Conservation (phyloP, 2,888 invertebrate species). For the Holacanthella duospinosa region DNA sequence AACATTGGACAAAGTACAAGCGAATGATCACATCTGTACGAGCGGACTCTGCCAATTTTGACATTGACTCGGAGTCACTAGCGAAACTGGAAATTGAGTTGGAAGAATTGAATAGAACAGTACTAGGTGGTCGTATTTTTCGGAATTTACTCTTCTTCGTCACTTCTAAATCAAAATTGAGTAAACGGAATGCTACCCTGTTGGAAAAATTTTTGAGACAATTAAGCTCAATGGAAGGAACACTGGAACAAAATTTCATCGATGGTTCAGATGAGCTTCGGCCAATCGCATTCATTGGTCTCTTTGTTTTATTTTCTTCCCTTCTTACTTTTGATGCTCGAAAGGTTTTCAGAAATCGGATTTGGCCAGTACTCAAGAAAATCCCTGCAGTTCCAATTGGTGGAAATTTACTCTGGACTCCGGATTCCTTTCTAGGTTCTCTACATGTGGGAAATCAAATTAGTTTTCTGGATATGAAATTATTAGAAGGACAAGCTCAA, state of each 20-base stretch:
- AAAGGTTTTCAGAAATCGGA: slow-evolving; percentile 21
- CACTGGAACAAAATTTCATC: slow-evolving; percentile 25
- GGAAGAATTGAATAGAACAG: slow-evolving; percentile 55
- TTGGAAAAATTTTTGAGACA: slow-evolving; percentile 10
- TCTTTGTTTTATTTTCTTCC: slow-evolving; percentile 22
- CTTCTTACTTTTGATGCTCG: slow-evolving; percentile 29
- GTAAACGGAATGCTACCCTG: slow-evolving; percentile 13
- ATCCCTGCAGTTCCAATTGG: slow-evolving; percentile 66
- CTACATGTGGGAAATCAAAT: slow-evolving; percentile 41
- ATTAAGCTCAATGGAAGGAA: neutral
- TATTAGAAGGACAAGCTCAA: slow-evolving; percentile 42
- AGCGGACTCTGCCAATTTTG: slow-evolving; percentile 53
- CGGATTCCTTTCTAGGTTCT: slow-evolving; percentile 65
- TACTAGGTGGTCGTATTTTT: slow-evolving; percentile 60
- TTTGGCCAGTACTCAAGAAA: slow-evolving; percentile 42
- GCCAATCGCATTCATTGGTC: slow-evolving; percentile 24
- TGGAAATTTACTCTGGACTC: slow-evolving; percentile 74
- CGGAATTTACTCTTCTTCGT: slow-evolving; percentile 41
- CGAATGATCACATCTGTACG: slow-evolving; percentile 59
- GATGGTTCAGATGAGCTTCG: slow-evolving; percentile 22
- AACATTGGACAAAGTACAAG: slow-evolving; percentile 69
- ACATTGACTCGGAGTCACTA: slow-evolving; percentile 50
- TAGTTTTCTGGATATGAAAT: slow-evolving; percentile 47
- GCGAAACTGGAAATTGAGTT: slow-evolving; percentile 60
- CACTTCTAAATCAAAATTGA: neutral